Base-by-base conservation (phyloP, 2,888 invertebrate species). In the Phengaris alcon region DNA sequence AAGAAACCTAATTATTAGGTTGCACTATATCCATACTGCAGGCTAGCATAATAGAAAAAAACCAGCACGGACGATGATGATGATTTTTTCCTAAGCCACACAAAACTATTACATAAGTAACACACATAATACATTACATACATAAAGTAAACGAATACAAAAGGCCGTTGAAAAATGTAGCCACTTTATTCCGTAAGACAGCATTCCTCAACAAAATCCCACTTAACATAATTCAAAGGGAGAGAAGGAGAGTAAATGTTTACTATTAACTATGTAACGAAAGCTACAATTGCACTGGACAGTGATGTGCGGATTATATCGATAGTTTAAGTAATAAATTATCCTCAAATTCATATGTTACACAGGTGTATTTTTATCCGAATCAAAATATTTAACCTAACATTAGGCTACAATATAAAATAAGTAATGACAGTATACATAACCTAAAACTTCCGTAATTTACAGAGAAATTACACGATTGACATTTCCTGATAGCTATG, bases 211-310 rank as follows among this genome's bases (percentile, higher is more conserved):
- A 22, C 22, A 10, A 70, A 51, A 52, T 52, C 22, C 70, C 22
- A 70, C 51, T 70, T 70, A 52, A 52, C 52, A 52, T 70, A 70
- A 70, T 52, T 70, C 70, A 70, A 48, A 69, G 15, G 22, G 46
- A 70, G 48, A 10, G 48, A 51, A 35, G 13, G 22, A 46, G 10
- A 46, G 69, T 69, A 69, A 69, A 48, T 69, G 15, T 69, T 69
- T 69, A 48, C 69, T 1, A 69, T 69, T 44, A 22, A 48, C 48
- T 69, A 15, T 69, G 69, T 69, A 69, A 69, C 51, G 12, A n/a
- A 69, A 69, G 48, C 10, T 48, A 48, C 64, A 64, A 64, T 64
- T 64, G 51, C 12, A 69, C 15, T 15, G n/a, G 48, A 22, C 48
- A 69, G 51, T 44, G 69, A 8, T 48, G 69, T 15, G 69, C 69